phyloP scores from a whole-genome alignment of 2,113 vertebrate species.

The Seriola rivoliana region DNA sequence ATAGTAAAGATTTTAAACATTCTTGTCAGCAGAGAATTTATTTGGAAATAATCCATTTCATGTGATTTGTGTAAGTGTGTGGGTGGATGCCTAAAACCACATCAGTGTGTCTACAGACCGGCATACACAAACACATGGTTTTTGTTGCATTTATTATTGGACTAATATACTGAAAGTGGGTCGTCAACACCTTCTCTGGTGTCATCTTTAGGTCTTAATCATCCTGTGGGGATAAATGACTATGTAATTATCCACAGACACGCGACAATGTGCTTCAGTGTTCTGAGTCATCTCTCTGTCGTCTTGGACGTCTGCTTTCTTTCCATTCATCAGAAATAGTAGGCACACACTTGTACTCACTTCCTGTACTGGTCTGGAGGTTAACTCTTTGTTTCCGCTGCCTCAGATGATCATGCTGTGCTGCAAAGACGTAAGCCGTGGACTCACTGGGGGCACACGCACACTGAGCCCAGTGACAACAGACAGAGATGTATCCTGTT shows the following conservation, averaged over 20 bases:
- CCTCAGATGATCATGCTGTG: constrained; percentile 66
- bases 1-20: not conserved
- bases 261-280: not conserved
- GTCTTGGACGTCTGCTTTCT: constrained; percentile 25
- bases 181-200: not conserved
- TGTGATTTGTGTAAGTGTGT: constrained; percentile 11
- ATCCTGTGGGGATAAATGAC: not conserved
- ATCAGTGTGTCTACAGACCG: not conserved
- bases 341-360: constrained; percentile 46
- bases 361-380: constrained; percentile 63
- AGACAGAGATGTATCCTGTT: constrained; percentile 63
- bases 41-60: constrained; percentile 22
- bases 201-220: not conserved
- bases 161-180: not conserved
- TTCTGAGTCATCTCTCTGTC: constrained; percentile 60
- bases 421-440: constrained; percentile 26
- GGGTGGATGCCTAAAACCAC: not conserved
- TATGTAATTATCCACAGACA: not conserved
- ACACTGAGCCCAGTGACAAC: constrained; percentile 35
- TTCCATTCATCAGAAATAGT: constrained; percentile 65
- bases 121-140: not conserved
- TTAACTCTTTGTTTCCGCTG: constrained; percentile 64
- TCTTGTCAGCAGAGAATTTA: not conserved
- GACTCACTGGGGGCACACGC: constrained; percentile 28
- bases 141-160: not conserved